Percentiles rank a stretch among this genome's conserved stretches.
These are phyloP conservation scores for Rhyacichthys aspro DNA, from an alignment of 2,797 vertebrate species.

Conservation along the genomic window DNA sequence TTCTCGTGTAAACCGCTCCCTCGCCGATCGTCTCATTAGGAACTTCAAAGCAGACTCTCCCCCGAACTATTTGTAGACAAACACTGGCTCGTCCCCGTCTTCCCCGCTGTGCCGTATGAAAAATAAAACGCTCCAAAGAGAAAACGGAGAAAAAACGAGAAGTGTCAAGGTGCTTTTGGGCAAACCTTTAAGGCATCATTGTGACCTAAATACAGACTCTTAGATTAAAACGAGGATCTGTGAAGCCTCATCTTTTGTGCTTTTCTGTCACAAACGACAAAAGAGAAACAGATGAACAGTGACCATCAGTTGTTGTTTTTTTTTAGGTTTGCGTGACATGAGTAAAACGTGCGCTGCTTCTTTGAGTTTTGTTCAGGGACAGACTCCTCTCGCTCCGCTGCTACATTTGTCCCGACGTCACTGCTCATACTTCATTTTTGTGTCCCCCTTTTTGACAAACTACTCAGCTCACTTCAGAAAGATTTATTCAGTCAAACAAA, in stretches of 20 bases:
- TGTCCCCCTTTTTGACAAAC: not conserved
- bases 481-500: not conserved
- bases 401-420: not conserved
- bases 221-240: too few species aligned
- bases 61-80: conserved; percentile 3
- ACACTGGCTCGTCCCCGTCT: not conserved
- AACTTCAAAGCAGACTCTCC: conserved; percentile 22
- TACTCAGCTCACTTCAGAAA: not conserved
- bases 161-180: too few species aligned
- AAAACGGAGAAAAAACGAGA: not conserved
- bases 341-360: not conserved
- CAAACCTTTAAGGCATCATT: too few species aligned
- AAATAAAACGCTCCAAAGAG: not conserved
- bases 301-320: too few species aligned
- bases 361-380: not conserved
- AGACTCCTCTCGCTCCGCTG: conserved; percentile 1
- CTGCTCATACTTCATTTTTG: conserved; percentile 1
- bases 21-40: conserved; percentile 19
- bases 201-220: too few species aligned
- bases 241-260: too few species aligned
- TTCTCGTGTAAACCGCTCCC: conserved; percentile 5
- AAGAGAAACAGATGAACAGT: not conserved
- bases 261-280: not conserved
- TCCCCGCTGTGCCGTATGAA: not conserved
- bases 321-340: conserved; percentile 2